phyloP scores from a whole-genome alignment of 1,140 invertebrate species.

The Hylaeus anthracinus region DNA sequence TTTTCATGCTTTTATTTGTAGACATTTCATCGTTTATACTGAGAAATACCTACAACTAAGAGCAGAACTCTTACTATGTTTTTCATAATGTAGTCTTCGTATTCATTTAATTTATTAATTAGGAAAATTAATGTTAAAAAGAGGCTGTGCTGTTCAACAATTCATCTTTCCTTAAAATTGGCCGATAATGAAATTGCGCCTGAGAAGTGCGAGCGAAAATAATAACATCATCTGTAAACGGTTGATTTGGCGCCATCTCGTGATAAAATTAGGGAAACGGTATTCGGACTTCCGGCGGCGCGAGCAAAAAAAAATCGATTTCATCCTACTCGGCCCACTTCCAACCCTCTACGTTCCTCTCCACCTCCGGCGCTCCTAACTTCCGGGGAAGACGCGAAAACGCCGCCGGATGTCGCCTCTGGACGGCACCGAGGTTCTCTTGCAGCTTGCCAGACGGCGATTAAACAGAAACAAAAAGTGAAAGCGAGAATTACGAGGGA shows the following conservation, averaged over 20 bases:
- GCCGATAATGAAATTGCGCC: not conserved
- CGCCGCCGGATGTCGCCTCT: slow-evolving; percentile 71
- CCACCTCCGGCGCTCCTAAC: slow-evolving; percentile 44
- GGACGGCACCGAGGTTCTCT: slow-evolving; percentile 60
- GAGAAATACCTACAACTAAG: no score
- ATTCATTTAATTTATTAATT: not conserved
- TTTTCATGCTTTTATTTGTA: no score
- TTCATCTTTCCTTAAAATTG: not conserved
- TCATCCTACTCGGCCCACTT: slow-evolving; percentile 61
- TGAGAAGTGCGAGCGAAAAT: slow-evolving; percentile 16
- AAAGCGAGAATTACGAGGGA: slow-evolving; percentile 8
- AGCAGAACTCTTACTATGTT: no score
- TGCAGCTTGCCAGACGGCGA: slow-evolving; percentile 48
- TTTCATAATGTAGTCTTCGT: no score
- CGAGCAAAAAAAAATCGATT: slow-evolving; percentile 69
- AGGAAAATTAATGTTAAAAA: not conserved
- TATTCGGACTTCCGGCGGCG: slow-evolving; percentile 52
- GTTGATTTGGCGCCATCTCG: slow-evolving; percentile 68
- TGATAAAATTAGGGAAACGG: slow-evolving; percentile 50
- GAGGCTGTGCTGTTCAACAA: not conserved
- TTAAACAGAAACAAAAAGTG: slow-evolving; percentile 54
- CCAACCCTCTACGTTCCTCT: slow-evolving; percentile 46
- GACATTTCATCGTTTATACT: no score
- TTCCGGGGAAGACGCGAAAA: slow-evolving; percentile 62
- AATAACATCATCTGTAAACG: slow-evolving; percentile 35